Evolutionary conservation across 2,113 vertebrate species (phyloP).

Genomic region (Apaloderma vittatum): DNA sequence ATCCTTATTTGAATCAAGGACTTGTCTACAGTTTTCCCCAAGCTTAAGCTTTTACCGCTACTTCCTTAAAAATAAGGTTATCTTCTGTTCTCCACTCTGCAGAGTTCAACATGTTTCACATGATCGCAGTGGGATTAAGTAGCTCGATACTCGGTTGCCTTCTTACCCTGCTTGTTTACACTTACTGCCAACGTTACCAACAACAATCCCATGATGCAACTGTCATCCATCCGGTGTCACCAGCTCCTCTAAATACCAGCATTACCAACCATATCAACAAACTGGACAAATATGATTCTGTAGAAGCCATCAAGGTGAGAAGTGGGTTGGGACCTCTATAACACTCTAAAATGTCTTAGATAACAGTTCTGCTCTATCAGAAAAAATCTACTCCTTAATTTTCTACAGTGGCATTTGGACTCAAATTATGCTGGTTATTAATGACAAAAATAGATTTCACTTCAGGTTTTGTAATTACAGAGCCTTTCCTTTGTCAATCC

Average conservation of each 20-base stretch:
- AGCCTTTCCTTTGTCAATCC: background rate
- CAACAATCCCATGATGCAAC: conserved; percentile 96
- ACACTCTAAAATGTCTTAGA: rapidly evolving
- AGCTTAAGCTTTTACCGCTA: background rate
- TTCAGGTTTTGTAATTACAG: background rate
- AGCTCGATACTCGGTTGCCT: conserved; percentile 96
- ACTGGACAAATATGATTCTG: conserved; percentile 95
- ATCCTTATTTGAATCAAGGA: background rate
- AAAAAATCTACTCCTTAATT: background rate
- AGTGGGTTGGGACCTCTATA: background rate
- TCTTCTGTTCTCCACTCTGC: background rate
- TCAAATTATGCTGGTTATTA: background rate
- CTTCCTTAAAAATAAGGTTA: background rate
- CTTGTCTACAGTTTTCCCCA: background rate
- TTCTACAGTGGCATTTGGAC: background rate
- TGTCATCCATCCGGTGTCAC: conserved; percentile 94
- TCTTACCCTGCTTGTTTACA: conserved; percentile 93
- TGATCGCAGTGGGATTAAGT: conserved; percentile 95
- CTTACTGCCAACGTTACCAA: conserved; percentile 95
- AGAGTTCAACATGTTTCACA: conserved; percentile 98
- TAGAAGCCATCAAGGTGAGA: conserved; percentile 97
- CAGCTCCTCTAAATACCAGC: conserved; percentile 95
- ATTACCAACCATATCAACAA: conserved; percentile 99
- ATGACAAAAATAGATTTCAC: background rate
- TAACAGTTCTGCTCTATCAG: background rate